These are phyloP conservation scores for Camponotus pennsylvanicus DNA, from an alignment of 1,140 invertebrate genomes.

Conservation along the genomic window DNA sequence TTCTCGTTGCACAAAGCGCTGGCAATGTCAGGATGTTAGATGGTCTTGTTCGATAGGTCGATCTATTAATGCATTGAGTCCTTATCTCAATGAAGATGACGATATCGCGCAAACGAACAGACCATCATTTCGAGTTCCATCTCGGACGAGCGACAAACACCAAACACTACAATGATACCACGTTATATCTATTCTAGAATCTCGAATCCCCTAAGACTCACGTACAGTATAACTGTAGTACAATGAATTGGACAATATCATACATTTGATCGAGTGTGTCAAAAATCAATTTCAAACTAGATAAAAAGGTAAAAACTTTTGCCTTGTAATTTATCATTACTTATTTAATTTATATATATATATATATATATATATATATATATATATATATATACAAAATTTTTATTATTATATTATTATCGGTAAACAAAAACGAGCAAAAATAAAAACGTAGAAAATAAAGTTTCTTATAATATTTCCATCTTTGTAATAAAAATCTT, in stretches of 20 bases:
- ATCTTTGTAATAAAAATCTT: constrained; percentile 6
- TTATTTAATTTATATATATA: background rate
- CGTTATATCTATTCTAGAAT: constrained; percentile 22
- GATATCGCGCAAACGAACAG: constrained; percentile 66
- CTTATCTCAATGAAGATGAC: constrained; percentile 82
- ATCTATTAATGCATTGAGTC: constrained; percentile 79
- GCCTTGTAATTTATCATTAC: background rate
- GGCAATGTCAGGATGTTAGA: constrained; percentile 63
- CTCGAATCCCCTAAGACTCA: background rate
- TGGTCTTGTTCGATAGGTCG: constrained; percentile 65
- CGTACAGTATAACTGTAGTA: background rate
- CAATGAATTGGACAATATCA: background rate
- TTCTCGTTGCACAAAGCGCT: background rate
- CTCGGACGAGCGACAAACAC: background rate
- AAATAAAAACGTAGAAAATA: background rate
- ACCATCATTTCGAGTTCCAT: constrained; percentile 72
- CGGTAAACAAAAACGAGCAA: background rate
- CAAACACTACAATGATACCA: constrained; percentile 49
- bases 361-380: background rate
- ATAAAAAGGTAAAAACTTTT: background rate
- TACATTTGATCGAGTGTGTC: background rate
- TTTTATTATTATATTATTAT: too few relatives aligned
- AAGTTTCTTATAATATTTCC: background rate
- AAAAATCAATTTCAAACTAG: background rate
- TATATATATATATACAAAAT: background rate